These are phyloP conservation scores for Cordylochernes scorpioides DNA, from an alignment of 2,888 invertebrate species.

Conservation along the genomic window DNA sequence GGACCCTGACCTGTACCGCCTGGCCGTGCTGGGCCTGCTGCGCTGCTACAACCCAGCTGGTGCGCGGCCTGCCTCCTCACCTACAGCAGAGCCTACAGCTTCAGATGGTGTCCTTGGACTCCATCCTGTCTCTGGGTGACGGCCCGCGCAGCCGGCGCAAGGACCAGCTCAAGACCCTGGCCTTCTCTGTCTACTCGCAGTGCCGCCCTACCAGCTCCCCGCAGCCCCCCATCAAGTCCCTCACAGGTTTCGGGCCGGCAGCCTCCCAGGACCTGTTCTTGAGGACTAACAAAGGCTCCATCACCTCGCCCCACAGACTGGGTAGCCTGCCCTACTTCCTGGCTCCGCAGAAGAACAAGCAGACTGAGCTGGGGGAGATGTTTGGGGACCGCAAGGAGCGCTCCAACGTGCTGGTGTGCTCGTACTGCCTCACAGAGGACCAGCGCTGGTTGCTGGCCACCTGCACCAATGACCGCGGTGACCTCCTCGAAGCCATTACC, in stretches of 20 bases:
- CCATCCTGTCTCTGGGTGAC: slow-evolving; percentile 31
- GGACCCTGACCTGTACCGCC: slow-evolving; percentile 41
- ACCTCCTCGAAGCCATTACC: slow-evolving; percentile 68
- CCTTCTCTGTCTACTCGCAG: slow-evolving; percentile 78
- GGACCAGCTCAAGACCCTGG: slow-evolving; percentile 30
- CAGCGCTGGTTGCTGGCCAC: slow-evolving; percentile 81
- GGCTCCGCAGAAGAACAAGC: slow-evolving; percentile 56
- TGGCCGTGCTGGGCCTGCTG: slow-evolving; percentile 51
- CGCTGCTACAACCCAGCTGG: slow-evolving; percentile 51
- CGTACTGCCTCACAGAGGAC: slow-evolving; percentile 91
- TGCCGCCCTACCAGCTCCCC: slow-evolving; percentile 59
- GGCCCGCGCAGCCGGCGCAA: slow-evolving; percentile 13
- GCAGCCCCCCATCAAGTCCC: slow-evolving; percentile 53
- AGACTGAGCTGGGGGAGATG: slow-evolving; percentile 37
- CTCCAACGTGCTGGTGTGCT: slow-evolving; percentile 59
- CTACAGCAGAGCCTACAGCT: slow-evolving; percentile 48
- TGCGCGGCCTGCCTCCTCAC: slow-evolving; percentile 42
- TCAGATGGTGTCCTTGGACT: slow-evolving; percentile 63
- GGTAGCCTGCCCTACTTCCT: slow-evolving; percentile 80
- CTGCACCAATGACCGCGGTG: slow-evolving; percentile 80
- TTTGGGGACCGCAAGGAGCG: slow-evolving; percentile 21
- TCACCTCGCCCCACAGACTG: slow-evolving; percentile 34
- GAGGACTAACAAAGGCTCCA: slow-evolving; percentile 59
- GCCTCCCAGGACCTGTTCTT: slow-evolving; percentile 69
- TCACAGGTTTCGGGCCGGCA: slow-evolving; percentile 91